A percentile compares a stretch with the other conserved stretches of the same genome.
phyloP scores from a whole-genome alignment of 2,797 vertebrate genomes.

The Crypturellus tataupa region DNA sequence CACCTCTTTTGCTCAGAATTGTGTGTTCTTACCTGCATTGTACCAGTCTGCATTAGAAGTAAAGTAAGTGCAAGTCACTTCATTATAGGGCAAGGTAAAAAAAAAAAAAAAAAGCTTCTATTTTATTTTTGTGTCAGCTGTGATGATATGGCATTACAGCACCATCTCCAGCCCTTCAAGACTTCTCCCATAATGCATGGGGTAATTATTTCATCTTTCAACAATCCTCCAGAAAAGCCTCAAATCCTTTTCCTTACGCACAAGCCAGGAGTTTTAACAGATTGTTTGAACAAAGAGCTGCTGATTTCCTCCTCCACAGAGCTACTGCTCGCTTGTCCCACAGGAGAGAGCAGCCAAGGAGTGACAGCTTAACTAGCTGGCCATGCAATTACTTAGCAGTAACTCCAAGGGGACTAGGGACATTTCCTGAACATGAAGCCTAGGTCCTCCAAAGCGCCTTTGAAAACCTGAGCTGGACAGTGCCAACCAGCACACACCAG shows the following conservation, averaged over 20 bases:
- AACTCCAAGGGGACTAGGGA: not conserved
- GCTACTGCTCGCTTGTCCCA: conserved; percentile 45
- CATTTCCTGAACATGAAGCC: conserved; percentile 33
- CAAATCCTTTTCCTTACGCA: not conserved
- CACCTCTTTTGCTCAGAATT: not conserved
- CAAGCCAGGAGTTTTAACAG: conserved; percentile 7
- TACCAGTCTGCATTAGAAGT: not conserved
- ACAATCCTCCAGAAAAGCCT: not conserved
- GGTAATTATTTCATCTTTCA: conserved; percentile 52
- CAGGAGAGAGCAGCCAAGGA: conserved; percentile 24
- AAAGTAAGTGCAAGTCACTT: not conserved
- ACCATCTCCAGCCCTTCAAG: not conserved
- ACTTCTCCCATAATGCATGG: not conserved
- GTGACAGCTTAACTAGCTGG: not conserved
- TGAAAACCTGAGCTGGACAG: not conserved
- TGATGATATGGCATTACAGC: not conserved
- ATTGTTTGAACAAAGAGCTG: conserved; percentile 43
- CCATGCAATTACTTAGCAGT: not conserved
- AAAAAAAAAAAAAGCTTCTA: not conserved
- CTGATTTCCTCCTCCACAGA: conserved; percentile 4
- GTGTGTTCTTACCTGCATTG: not conserved
- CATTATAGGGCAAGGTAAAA: not conserved
- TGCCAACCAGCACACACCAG: not conserved
- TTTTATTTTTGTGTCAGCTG: not conserved
- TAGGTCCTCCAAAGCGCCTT: not conserved